Conservation (phyloP, 1,140 invertebrate genomes). For the Drosophila pseudoobscura region DNA sequence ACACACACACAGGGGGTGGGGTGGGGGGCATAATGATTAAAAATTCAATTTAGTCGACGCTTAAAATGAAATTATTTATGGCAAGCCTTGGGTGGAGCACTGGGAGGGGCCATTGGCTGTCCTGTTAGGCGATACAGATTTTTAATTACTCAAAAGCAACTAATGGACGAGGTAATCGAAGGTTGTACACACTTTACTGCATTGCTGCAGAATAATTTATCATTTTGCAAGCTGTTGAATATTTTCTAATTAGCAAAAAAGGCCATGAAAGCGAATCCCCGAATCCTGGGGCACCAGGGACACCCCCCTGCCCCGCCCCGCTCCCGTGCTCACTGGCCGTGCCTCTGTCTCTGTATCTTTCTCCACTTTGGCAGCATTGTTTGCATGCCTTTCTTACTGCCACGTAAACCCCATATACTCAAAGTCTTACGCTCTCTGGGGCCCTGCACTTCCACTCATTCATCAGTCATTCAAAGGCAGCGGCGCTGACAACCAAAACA, state of each 20-base stretch:
- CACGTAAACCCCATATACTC: constrained; percentile 34
- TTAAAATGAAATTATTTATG: constrained; percentile 63
- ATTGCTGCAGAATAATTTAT: constrained; percentile 16
- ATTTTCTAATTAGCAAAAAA: constrained; percentile 52
- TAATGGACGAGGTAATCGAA: constrained; percentile 8
- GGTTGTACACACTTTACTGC: background rate
- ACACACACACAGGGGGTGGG: background rate
- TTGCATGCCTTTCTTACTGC: constrained; percentile 58
- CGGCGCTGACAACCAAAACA: constrained; percentile 25
- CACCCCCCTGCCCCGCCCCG: constrained; percentile 5
- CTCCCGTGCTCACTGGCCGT: background rate
- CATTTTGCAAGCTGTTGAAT: constrained; percentile 28
- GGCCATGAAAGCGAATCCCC: constrained; percentile 13
- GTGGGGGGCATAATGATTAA: constrained; percentile 53
- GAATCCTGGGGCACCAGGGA: background rate
- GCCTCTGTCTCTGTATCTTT: constrained; percentile 8
- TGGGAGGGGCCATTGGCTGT: too few species aligned
- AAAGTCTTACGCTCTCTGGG: constrained; percentile 39
- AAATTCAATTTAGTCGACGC: constrained; percentile 68
- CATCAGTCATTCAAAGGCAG: constrained; percentile 68
- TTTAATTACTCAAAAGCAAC: too few species aligned
- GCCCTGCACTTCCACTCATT: constrained; percentile 59
- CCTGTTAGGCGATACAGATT: too few species aligned
- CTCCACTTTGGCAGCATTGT: constrained; percentile 51
- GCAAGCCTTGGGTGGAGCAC: background rate